phyloP scores from a whole-genome alignment of 2,797 vertebrate genomes.

The Amblyopsis hoosieri region DNA sequence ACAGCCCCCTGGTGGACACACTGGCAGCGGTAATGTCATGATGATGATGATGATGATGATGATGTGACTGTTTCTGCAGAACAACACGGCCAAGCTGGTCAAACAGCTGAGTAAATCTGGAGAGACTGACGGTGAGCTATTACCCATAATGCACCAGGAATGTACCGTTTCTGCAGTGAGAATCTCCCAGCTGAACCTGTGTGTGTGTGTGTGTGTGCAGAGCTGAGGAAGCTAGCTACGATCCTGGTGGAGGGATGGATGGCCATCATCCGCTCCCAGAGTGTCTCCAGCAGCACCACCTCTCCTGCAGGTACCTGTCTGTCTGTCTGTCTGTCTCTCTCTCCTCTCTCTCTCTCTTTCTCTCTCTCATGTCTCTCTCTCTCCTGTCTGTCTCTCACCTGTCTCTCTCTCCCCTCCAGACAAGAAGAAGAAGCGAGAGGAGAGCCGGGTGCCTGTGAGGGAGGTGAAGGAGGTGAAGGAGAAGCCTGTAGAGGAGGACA shows the following conservation, averaged over 20 bases:
- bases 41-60: background rate
- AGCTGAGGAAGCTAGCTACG: slow-evolving; percentile 86
- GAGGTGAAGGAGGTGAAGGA: slow-evolving; percentile 82
- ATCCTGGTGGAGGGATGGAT: slow-evolving; percentile 95
- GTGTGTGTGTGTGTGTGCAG: slow-evolving; percentile 55
- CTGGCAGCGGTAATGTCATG: background rate
- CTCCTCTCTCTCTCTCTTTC: too few relatives aligned
- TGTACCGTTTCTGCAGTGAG: background rate
- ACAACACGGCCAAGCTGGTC: slow-evolving; percentile 96
- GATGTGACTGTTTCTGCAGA: slow-evolving; percentile 69
- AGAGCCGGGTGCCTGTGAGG: slow-evolving; percentile 74
- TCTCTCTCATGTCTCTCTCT: too few relatives aligned
- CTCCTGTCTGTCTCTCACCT: too few relatives aligned
- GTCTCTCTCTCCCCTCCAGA: slow-evolving; percentile 58
- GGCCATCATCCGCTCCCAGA: slow-evolving; percentile 94
- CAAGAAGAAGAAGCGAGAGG: slow-evolving; percentile 90
- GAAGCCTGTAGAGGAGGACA: slow-evolving; percentile 82
- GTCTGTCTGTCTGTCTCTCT: too few relatives aligned
- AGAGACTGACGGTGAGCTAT: slow-evolving; percentile 87
- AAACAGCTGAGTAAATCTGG: slow-evolving; percentile 93
- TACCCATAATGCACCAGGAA: background rate
- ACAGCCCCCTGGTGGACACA: slow-evolving; percentile 12
- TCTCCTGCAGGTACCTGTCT: slow-evolving; percentile 64
- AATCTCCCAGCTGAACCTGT: background rate
- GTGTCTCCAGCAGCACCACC: slow-evolving; percentile 72